Percentiles rank a stretch among this genome's conserved stretches.
phyloP scores from a whole-genome alignment of 2,113 vertebrate species.

The Lota lota region DNA sequence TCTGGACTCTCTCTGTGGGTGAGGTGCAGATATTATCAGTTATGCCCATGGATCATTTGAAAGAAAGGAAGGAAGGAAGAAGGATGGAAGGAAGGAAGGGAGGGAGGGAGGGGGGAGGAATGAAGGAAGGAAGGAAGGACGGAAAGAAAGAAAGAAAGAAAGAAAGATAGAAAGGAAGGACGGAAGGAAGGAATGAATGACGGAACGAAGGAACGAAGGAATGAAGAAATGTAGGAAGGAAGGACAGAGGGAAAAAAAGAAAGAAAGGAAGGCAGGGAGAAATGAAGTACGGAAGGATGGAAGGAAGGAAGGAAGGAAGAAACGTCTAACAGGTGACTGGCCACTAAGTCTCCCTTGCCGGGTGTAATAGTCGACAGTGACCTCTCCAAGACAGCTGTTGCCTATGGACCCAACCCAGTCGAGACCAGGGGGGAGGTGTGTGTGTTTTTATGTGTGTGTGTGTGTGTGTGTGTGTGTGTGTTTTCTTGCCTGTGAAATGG shows the following conservation, averaged over 20 bases:
- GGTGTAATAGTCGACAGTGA: constrained; percentile 25
- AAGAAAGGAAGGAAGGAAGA: too few relatives aligned
- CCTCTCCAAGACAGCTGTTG: constrained; percentile 58
- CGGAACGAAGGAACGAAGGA: background rate
- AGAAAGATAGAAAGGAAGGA: background rate
- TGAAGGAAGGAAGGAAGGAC: background rate
- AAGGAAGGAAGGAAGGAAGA: background rate
- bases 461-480: constrained; percentile 16
- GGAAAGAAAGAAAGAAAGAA: too few relatives aligned
- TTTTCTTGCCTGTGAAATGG: constrained; percentile 16
- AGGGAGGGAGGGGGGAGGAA: too few relatives aligned
- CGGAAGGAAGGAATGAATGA: too few relatives aligned
- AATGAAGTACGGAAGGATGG: background rate
- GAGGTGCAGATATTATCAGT: background rate
- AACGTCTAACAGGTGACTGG: constrained; percentile 57
- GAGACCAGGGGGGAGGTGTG: constrained; percentile 25
- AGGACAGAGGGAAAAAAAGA: background rate
- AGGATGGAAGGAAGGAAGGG: too few relatives aligned
- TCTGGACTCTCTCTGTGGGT: background rate
- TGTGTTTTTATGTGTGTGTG: constrained; percentile 5
- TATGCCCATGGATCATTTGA: background rate
- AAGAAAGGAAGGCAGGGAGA: constrained; percentile 13
- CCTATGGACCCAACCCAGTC: constrained; percentile 31
- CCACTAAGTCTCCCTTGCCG: constrained; percentile 20
- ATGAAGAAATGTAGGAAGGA: constrained; percentile 8